These are phyloP conservation scores for Catostylus mosaicus DNA, from an alignment of 30 jellyfish, hydroid and myxozoan genomes.

Conservation along the genomic window DNA sequence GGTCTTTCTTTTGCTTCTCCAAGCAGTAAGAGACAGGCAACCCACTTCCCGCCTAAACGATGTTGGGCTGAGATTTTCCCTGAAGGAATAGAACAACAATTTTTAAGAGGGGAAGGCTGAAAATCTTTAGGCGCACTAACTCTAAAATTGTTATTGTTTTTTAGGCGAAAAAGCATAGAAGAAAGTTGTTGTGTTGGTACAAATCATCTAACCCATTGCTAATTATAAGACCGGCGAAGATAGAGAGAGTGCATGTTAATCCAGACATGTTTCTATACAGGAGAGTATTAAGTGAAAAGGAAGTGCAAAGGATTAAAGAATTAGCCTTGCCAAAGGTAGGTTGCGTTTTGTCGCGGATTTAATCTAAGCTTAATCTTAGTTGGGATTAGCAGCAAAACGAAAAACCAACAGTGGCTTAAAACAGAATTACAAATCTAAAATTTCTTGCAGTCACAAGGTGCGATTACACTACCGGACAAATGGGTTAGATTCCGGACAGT, in stretches of 20 bases:
- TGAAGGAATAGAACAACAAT: too few species aligned
- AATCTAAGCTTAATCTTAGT: background rate
- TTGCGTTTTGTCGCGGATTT: background rate
- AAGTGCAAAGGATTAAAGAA: slow-evolving; percentile 70
- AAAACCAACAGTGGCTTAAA: slow-evolving; percentile 29
- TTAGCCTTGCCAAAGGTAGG: slow-evolving; percentile 89
- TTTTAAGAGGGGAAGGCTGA: too few species aligned
- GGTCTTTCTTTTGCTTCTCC: too few species aligned
- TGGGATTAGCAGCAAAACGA: background rate
- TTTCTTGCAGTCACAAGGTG: too few species aligned
- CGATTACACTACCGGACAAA: too few species aligned
- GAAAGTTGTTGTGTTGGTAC: slow-evolving; percentile 76
- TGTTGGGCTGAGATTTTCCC: too few species aligned
- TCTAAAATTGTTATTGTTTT: background rate
- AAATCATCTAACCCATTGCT: slow-evolving; percentile 70
- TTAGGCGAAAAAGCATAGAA: slow-evolving; percentile 66
- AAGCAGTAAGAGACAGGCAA: too few species aligned
- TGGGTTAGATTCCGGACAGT: too few species aligned
- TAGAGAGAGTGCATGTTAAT: slow-evolving; percentile 68
- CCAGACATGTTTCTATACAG: slow-evolving; percentile 82
- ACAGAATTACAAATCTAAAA: background rate
- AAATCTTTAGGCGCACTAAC: background rate
- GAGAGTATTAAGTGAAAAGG: slow-evolving; percentile 60
- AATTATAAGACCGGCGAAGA: slow-evolving; percentile 76
- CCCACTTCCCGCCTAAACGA: too few species aligned